Evolutionary conservation across 2,888 invertebrate genomes (phyloP).

Genomic region (Cataglyphis cursor): DNA sequence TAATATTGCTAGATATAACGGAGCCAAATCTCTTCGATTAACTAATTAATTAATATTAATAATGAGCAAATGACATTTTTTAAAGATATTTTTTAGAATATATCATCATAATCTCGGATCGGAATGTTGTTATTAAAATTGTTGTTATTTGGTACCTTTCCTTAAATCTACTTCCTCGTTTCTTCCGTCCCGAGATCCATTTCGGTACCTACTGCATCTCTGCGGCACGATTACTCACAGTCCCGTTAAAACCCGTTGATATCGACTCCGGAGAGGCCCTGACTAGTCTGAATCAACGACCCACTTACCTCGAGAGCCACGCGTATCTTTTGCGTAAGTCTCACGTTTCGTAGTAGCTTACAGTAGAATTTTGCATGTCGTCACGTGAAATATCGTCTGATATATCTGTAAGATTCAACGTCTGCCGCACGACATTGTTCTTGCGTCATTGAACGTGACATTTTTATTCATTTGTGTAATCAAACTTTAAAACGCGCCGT

Average conservation of each 20-base stretch:
- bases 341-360: slow-evolving; percentile 63
- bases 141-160: not conserved
- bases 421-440: slow-evolving; percentile 25
- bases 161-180: slow-evolving; percentile 42
- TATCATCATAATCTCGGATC: not conserved
- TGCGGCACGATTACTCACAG: slow-evolving; percentile 80
- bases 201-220: slow-evolving; percentile 52
- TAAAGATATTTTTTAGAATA: not conserved
- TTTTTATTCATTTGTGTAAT: slow-evolving; percentile 25
- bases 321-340: slow-evolving; percentile 65
- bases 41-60: slow-evolving; percentile 2
- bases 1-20: not conserved
- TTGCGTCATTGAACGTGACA: not conserved
- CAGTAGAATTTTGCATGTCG: slow-evolving; percentile 61
- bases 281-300: slow-evolving; percentile 77
- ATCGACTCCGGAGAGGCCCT: slow-evolving; percentile 66
- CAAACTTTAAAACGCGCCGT: not conserved
- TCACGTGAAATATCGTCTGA: slow-evolving; percentile 58
- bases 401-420: slow-evolving; percentile 30
- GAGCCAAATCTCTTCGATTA: not conserved
- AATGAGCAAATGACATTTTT: not conserved
- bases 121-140: not conserved
- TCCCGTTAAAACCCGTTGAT: slow-evolving; percentile 82
- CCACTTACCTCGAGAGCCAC: slow-evolving; percentile 73
- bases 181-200: slow-evolving; percentile 24